Conservation (phyloP, 2,113 vertebrate species). For the Sialia sialis region DNA sequence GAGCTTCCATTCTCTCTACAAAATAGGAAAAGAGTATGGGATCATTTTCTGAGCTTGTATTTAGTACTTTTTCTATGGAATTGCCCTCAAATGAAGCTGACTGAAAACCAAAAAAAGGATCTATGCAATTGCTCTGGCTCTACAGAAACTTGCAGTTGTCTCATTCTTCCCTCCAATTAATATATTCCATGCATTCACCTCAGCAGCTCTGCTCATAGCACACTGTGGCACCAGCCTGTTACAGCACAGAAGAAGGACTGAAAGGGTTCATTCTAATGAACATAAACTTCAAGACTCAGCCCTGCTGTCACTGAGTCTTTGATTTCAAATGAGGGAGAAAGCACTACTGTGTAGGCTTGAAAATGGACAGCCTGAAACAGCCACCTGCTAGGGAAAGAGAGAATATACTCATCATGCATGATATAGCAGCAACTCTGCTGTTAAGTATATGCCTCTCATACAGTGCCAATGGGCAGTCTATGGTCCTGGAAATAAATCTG, state of each 20-base stretch:
- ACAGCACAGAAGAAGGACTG: not conserved
- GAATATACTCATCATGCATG: not conserved
- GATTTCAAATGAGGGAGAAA: conserved; percentile 39
- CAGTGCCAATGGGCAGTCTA: not conserved
- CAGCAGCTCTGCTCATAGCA: conserved; percentile 22
- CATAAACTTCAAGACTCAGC: conserved; percentile 25
- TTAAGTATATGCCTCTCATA: not conserved
- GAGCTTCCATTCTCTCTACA: not conserved
- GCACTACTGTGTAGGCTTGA: conserved; percentile 20
- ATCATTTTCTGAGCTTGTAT: not conserved
- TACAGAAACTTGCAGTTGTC: not conserved
- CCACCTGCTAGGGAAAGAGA: conserved; percentile 26
- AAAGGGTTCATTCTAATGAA: conserved; percentile 36
- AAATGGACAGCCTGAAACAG: conserved; percentile 34
- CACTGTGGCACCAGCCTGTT: conserved; percentile 8
- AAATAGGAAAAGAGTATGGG: not conserved
- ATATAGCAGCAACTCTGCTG: not conserved
- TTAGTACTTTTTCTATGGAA: not conserved
- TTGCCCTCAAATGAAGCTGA: not conserved
- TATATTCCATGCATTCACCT: not conserved
- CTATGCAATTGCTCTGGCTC: not conserved
- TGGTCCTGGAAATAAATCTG: not conserved
- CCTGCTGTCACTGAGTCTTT: conserved; percentile 14
- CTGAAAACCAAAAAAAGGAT: not conserved
- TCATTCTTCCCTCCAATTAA: not conserved